Percentiles rank a stretch among this genome's conserved stretches.
These are phyloP conservation scores for Oeneis ivallda DNA, from an alignment of 2,888 invertebrate genomes.

Conservation along the genomic window DNA sequence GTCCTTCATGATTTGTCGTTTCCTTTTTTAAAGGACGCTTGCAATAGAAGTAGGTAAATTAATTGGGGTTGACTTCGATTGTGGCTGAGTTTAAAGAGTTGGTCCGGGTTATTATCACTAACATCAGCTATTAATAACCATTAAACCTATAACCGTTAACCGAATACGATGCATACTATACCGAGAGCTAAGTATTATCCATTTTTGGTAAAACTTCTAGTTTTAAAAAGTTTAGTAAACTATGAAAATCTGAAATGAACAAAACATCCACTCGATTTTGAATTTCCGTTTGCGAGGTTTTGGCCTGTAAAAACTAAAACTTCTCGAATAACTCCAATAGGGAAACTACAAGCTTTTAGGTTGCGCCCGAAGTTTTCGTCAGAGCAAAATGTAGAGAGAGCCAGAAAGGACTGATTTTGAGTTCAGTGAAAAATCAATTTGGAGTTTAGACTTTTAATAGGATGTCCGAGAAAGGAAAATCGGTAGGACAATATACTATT, in stretches of 20 bases:
- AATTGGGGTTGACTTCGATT: background rate
- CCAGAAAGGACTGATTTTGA: background rate
- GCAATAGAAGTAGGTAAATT: background rate
- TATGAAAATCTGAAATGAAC: background rate
- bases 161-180: too few species aligned
- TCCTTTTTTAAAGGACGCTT: constrained; percentile 4
- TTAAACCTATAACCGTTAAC: too few species aligned
- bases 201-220: too few species aligned
- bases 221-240: background rate
- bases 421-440: background rate
- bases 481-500: background rate
- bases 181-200: too few species aligned
- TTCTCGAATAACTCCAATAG: constrained; percentile 6
- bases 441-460: background rate
- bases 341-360: constrained; percentile 17
- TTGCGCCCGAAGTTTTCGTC: constrained; percentile 9
- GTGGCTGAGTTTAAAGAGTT: too few species aligned
- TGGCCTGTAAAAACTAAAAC: constrained; percentile 6
- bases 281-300: background rate
- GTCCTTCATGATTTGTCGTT: constrained; percentile 12
- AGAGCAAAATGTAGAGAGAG: constrained; percentile 1
- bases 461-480: background rate
- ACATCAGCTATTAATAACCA: too few species aligned
- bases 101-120: too few species aligned
- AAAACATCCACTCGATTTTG: constrained; percentile 7